Conservation (phyloP, 2,797 vertebrate genomes). For the Melanotaenia pygmaea region DNA sequence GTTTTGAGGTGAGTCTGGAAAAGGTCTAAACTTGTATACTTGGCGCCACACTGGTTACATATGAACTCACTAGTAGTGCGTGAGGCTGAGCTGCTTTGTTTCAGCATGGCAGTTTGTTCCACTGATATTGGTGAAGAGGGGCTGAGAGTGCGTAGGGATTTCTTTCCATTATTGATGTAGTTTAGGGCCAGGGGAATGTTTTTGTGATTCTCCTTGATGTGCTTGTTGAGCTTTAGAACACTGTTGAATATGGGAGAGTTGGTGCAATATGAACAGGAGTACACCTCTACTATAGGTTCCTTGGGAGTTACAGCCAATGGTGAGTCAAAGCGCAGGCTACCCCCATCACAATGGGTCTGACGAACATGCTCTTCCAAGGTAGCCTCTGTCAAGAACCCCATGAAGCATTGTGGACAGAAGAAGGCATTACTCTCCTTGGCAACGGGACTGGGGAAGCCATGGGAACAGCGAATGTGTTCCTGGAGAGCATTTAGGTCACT, state of each 20-base stretch:
- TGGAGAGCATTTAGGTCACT: constrained; percentile 96
- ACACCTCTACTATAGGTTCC: constrained; percentile 97
- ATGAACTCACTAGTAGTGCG: constrained; percentile 92
- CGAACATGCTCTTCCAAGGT: constrained; percentile 97
- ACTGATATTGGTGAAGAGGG: constrained; percentile 93
- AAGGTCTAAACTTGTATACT: constrained; percentile 94
- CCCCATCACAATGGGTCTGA: constrained; percentile 96
- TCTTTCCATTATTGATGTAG: constrained; percentile 97
- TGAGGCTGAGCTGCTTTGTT: constrained; percentile 89
- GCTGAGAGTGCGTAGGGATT: constrained; percentile 92
- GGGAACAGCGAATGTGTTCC: constrained; percentile 97
- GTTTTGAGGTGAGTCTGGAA: constrained; percentile 99
- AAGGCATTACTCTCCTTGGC: constrained; percentile 99
- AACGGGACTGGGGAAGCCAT: constrained; percentile 93
- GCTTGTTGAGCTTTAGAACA: constrained; percentile 97
- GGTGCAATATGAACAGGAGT: constrained; percentile 99
- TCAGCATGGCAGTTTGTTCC: constrained; percentile 91
- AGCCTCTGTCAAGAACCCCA: constrained; percentile 98
- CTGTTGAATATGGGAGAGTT: constrained; percentile 99
- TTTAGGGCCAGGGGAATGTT: constrained; percentile 98
- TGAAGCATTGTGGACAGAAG: constrained; percentile 99
- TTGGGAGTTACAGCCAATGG: constrained; percentile 94
- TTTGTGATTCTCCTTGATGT: constrained; percentile 99
- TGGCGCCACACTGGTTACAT: constrained; percentile 98
- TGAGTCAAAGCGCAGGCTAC: constrained; percentile 94